Base-by-base conservation (phyloP, 1,140 invertebrate species). In the Drosophila busckii region DNA sequence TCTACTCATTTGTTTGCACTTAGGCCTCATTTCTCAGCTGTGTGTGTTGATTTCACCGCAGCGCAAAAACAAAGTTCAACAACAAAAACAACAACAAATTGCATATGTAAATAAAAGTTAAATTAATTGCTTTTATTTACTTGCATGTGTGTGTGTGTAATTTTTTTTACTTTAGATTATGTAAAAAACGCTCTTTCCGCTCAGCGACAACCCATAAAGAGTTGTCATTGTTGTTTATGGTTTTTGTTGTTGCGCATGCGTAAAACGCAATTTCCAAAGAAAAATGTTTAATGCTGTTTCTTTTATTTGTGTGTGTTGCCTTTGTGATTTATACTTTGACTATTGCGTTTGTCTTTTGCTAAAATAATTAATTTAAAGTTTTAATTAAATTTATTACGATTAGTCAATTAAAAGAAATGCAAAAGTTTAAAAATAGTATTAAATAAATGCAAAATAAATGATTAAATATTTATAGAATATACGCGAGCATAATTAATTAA, bases 11-110 rank as follows among this genome's bases (percentile, higher is more conserved):
- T n/a, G n/a, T n/a, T n/a, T n/a, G n/a, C n/a, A n/a, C n/a, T n/a
- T n/a, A n/a, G n/a, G n/a, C n/a, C n/a, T n/a, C n/a, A n/a, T n/a
- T n/a, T n/a, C n/a, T n/a, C n/a, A n/a, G n/a, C n/a, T n/a, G n/a
- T n/a, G n/a, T n/a, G n/a, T 61, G 41, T 69, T 64, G 48, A 61
- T 76, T 75, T 75, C 65, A 70, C 70, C 55, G 54, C 53, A n/a
- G n/a, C n/a, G n/a, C 65, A 64, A 37, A 35, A 71, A 60, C 22
- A 26, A 31, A 34, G n/a, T n/a, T n/a, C 12, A 35, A 58, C n/a
- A 25, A 19, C 7, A 41, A 16, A 22, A 13, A 22, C 9, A 19
- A 29, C 6, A 13, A 23, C 9, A 23, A 50, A 41, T 32, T 15
- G n/a, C 9, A 23, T 22, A 41, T 38, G 48, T 56, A 56, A 56